Base-by-base conservation (phyloP, 2,888 invertebrate genomes). In the Acanthopleura granulata region DNA sequence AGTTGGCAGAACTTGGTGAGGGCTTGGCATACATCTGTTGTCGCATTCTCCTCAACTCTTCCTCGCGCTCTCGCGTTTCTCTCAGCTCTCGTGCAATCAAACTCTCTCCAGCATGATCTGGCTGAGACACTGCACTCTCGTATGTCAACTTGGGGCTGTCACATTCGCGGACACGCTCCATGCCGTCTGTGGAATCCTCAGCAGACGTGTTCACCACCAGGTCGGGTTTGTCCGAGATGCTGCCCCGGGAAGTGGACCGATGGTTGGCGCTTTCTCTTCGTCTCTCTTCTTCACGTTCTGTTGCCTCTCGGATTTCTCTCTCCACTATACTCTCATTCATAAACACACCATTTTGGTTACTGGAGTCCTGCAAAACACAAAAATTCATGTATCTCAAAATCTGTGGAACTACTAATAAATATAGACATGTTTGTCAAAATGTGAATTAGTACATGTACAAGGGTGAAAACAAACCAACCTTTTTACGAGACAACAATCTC, bases 1-100 rank as follows among this genome's bases (percentile, higher is more conserved):
- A 49, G 12, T 40, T 22, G n/a, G 40, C 22, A 22, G 76, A 49
- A 15, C 72, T 66, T 14, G 69, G 22, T 16, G 73, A 57, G 29
- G 75, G 61, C 18, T 40, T 71, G 15, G 75, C 40, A 16, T 74
- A 27, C n/a, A n/a, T 51, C 16, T 57, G 18, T 49, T 77, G 73
- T n/a, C 76, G 78, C 14, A 83, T 83, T n/a, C 89, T 18, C n/a
- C 50, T 71, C 62, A 92, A 84, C 76, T 92, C 92, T 72, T 91
- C 92, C 81, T 92, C 92, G 4, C 92, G 85, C 77, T 91, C 91
- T 62, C 89, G 85, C 79, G 91, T 86, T 80, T 92, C 91, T 57
- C 91, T 87, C 61, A 92, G 89, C 82, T 92, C 92, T 71, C 87
- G 80, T 0, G 91, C 91, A 40, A 92, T 92, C 77, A 84, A 76